Evolutionary conservation across 37 sponge, comb jelly and placozoan genomes (phyloP).

Genomic region (Aphrocallistes beatrix): DNA sequence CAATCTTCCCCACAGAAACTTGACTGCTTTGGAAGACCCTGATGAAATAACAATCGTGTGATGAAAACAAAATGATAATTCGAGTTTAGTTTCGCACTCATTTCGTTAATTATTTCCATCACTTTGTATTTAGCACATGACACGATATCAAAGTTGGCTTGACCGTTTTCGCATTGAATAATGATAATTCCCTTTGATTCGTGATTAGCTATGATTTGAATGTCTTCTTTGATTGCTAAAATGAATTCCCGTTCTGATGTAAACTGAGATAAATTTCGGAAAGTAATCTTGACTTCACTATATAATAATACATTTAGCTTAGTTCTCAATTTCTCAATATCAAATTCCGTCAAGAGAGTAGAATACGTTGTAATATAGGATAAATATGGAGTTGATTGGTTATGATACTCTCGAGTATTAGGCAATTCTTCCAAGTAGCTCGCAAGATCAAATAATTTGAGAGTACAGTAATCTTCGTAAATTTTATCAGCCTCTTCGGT

Average conservation of each 20-base stretch:
- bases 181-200: not conserved
- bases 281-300: not conserved
- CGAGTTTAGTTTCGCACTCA: not conserved
- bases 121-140: not conserved
- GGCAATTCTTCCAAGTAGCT: not conserved
- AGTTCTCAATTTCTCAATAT: not conserved
- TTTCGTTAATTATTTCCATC: not conserved
- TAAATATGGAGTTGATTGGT: not conserved
- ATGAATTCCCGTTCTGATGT: not conserved
- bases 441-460: not conserved
- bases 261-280: not conserved
- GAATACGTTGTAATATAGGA: not conserved
- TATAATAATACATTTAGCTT: not conserved
- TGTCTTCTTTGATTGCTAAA: not conserved
- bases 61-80: not conserved
- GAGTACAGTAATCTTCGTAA: not conserved
- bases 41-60: not conserved
- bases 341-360: not conserved
- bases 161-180: not conserved
- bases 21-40: not conserved
- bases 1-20: not conserved
- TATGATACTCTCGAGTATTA: not conserved
- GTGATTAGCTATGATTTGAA: not conserved
- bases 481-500: not conserved
- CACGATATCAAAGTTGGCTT: not conserved